Percentiles rank a stretch among this genome's conserved stretches.
Conservation (phyloP, 2,797 vertebrate species). For the Clarias platycephalus region DNA sequence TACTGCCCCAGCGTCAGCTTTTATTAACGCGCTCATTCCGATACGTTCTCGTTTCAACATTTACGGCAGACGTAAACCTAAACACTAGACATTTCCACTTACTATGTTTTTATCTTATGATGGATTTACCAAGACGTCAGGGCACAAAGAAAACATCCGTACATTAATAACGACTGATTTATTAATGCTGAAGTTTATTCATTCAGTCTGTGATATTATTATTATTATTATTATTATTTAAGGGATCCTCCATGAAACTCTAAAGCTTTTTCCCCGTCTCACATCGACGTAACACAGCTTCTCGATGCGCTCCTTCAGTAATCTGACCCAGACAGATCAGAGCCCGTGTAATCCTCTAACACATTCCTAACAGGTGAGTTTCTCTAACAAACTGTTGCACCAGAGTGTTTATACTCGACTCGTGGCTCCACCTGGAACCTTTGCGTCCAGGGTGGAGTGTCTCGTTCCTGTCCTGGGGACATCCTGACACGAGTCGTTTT, state of each 20-base stretch:
- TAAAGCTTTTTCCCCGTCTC: not conserved
- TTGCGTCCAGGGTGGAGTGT: not conserved
- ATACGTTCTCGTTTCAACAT: no score
- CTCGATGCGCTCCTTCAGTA: not conserved
- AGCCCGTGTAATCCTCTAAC: not conserved
- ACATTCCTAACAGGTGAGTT: conserved; percentile 7
- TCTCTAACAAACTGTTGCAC: not conserved
- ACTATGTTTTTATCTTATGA: no score
- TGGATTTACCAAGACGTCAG: no score
- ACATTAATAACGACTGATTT: not conserved
- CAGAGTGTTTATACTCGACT: no score
- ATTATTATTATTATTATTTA: not conserved
- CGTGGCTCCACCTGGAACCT: not conserved
- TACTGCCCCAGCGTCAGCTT: no score
- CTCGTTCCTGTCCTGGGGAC: not conserved
- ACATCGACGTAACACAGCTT: not conserved
- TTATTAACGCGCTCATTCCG: no score
- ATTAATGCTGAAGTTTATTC: not conserved
- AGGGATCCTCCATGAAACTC: not conserved
- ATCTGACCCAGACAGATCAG: not conserved
- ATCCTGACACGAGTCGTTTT: not conserved
- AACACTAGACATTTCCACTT: no score
- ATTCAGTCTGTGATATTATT: not conserved
- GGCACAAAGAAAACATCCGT: no score
- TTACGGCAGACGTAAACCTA: no score